Evolutionary conservation across 2,113 vertebrate species (phyloP), one percentile per base, ranked within the genome.

Genomic region (Lampris incognitus): DNA sequence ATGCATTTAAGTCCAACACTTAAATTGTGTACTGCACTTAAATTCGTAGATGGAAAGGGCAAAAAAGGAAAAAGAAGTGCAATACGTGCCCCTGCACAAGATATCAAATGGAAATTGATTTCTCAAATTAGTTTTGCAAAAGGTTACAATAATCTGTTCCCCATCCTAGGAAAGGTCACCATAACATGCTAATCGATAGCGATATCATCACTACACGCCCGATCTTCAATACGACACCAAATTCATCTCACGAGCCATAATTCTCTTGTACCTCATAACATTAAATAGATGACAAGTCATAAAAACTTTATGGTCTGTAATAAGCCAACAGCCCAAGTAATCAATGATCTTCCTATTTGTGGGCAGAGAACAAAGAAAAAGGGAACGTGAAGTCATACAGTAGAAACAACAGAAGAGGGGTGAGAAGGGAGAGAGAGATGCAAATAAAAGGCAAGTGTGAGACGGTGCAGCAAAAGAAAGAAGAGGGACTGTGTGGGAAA

Each of bases 381-480:
- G 7, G 44, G 44, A 46, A 7, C 7, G 1, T 46, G 11, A 24
- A 55, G 6, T 55, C n/a, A 24, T 24, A 24, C 24, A 55, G 3
- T 50, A 11, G 11, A 46, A 3, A 50, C 68, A 13, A 65, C 13
- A 55, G 38, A 65, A 4, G 39, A 42, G 48, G 48, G 63, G 37
- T 24, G 24, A 5, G 13, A n/a, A 63, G 44, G 41, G 41, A 58
- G 8, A 50, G 50, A 49, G 62, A 69, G 13, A 51, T 67, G 58
- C 48, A 63, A 44, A 62, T 69, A n/a, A 75, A 82, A 77, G 55
- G 10, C 48, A 66, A 69, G 39, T 72, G 63, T 67, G 52, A 67
- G 40, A 42, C 51, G 36, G 24, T 2, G 0, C 52, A 67, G 74
- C 11, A 39, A 55, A 65, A 36, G 9, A 61, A 79, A n/a, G 54